Percentiles rank a stretch among this genome's conserved stretches.
Conservation (phyloP, 2,797 vertebrate genomes). For the Rhyacichthys aspro region DNA sequence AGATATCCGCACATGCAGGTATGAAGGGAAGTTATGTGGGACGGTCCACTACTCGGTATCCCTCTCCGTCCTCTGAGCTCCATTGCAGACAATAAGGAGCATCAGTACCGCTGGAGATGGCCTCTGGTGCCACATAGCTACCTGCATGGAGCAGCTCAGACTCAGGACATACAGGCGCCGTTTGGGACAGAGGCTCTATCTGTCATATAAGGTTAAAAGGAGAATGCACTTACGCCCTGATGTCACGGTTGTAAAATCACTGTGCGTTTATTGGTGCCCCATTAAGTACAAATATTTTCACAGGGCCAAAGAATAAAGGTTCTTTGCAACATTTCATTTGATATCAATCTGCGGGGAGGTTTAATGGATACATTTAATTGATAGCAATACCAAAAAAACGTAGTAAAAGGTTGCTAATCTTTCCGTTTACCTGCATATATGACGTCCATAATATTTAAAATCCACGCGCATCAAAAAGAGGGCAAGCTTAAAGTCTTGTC, state of each 20-base stretch:
- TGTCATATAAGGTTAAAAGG: constrained; percentile 17
- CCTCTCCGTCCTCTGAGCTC: constrained; percentile 26
- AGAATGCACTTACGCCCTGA: not conserved
- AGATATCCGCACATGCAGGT: constrained; percentile 71
- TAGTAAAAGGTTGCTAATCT: no score
- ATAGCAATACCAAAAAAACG: no score
- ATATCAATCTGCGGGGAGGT: no score
- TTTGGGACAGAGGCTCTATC: not conserved
- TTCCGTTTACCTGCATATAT: no score
- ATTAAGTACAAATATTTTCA: not conserved
- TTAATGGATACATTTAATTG: no score
- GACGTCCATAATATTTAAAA: no score
- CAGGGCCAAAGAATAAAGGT: not conserved
- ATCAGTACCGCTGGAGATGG: constrained; percentile 21
- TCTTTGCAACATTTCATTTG: no score
- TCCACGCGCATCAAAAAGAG: no score
- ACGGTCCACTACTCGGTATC: constrained; percentile 45
- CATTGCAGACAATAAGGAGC: constrained; percentile 45
- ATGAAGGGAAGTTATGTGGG: constrained; percentile 52
- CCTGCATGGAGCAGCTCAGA: constrained; percentile 57
- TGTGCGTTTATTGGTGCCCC: not conserved
- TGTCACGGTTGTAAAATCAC: constrained; percentile 25
- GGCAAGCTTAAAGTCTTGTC: not conserved
- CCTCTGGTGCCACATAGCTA: constrained; percentile 19
- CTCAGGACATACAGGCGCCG: constrained; percentile 43